phyloP scores from a whole-genome alignment of 2,888 invertebrate genomes.

The Lissonota sp. region DNA sequence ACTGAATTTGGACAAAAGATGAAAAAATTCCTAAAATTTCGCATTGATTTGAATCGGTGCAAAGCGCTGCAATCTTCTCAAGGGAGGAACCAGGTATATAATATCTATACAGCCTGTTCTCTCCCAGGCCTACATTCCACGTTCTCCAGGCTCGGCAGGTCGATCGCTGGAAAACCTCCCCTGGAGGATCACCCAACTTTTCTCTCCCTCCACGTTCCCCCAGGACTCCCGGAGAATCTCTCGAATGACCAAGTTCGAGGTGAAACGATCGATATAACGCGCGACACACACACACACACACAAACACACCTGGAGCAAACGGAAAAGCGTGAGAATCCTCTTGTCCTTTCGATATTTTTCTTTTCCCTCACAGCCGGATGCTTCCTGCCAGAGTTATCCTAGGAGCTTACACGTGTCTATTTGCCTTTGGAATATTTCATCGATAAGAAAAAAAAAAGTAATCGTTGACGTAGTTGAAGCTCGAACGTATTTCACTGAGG shows the following conservation, averaged over 20 bases:
- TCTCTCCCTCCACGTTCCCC: not conserved
- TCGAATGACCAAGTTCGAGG: constrained; percentile 58
- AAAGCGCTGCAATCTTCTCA: not conserved
- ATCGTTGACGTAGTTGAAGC: not conserved
- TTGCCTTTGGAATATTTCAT: constrained; percentile 1
- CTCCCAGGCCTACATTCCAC: constrained; percentile 20
- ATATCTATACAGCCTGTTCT: constrained; percentile 14
- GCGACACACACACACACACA: constrained; percentile 18
- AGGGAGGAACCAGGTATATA: not conserved
- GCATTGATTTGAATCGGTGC: too few species aligned
- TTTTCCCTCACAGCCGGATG: not conserved
- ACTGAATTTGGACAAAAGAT: too few species aligned
- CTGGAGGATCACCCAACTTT: constrained; percentile 20
- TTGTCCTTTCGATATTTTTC: not conserved
- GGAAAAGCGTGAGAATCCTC: not conserved
- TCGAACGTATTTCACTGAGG: not conserved
- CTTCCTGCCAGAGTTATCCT: not conserved
- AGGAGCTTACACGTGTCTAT: not conserved
- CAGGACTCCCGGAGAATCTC: constrained; percentile 53
- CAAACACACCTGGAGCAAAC: too few species aligned
- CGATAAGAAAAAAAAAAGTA: not conserved
- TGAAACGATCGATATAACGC: constrained; percentile 62
- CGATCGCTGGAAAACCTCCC: constrained; percentile 30
- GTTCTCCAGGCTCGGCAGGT: constrained; percentile 21
- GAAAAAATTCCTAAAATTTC: too few species aligned